Evolutionary conservation across 2,797 vertebrate species (phyloP).

Genomic region (Malacoctenus gilli): DNA sequence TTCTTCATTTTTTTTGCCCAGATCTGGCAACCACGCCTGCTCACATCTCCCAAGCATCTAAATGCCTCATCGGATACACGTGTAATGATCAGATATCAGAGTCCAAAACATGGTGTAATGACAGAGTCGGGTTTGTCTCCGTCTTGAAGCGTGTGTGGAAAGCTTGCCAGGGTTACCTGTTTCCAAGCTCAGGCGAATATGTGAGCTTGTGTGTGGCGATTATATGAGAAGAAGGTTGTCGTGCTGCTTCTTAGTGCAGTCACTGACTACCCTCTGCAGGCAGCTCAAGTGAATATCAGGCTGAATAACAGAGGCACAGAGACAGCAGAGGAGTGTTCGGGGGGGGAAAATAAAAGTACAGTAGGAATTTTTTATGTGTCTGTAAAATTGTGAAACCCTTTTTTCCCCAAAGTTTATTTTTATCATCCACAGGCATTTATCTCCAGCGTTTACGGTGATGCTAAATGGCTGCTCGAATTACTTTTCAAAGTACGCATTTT

Average conservation of each 20-base stretch:
- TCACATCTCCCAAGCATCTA: conserved; percentile 40
- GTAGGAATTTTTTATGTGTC: neutral
- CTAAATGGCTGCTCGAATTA: conserved; percentile 23
- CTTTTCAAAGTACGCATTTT: conserved; percentile 52
- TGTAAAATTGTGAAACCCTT: conserved; percentile 3
- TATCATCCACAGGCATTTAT: conserved; percentile 44
- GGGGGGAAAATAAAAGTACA: conserved; percentile 7
- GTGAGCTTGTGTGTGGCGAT: conserved; percentile 31
- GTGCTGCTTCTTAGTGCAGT: conserved; percentile 52
- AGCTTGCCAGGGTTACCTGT: conserved; percentile 22
- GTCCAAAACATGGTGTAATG: conserved; percentile 43
- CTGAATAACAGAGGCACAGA: conserved; percentile 3
- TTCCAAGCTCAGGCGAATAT: conserved; percentile 25
- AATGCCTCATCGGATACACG: conserved; percentile 57
- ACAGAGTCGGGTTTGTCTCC: conserved; percentile 26
- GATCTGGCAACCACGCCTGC: conserved; percentile 54
- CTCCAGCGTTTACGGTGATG: conserved; percentile 24
- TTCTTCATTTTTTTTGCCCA: conserved; percentile 16
- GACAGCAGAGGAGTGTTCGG: conserved; percentile 3
- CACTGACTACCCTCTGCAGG: conserved; percentile 80
- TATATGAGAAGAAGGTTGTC: conserved; percentile 29
- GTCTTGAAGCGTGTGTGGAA: conserved; percentile 9
- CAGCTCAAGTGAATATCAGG: conserved; percentile 48
- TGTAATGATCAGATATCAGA: conserved; percentile 49
- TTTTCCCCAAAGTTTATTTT: conserved; percentile 45